These are phyloP conservation scores for Apostichopus leukothele DNA, from an alignment of 53 echinoderm and acorn worm species.

Conservation along the genomic window DNA sequence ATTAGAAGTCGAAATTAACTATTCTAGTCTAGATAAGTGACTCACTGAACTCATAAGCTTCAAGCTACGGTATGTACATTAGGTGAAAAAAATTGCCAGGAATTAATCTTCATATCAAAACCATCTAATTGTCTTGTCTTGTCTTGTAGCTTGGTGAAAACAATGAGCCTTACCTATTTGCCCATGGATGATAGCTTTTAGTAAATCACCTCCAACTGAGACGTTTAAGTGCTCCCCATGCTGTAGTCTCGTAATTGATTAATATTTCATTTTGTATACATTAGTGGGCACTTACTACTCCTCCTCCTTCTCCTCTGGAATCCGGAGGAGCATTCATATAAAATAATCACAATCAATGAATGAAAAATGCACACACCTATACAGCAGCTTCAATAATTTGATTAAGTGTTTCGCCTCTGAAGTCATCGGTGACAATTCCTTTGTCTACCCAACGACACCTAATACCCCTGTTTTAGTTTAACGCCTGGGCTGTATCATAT, in stretches of 20 bases:
- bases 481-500: not conserved
- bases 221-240: not conserved
- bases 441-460: slow-evolving; percentile 24
- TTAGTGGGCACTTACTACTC: not conserved
- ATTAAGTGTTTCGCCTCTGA: slow-evolving; percentile 4
- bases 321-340: too few relatives aligned
- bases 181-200: too few relatives aligned
- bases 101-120: too few relatives aligned
- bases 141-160: too few relatives aligned
- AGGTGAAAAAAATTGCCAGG: too few relatives aligned
- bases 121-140: too few relatives aligned
- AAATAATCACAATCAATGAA: not conserved
- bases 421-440: slow-evolving; percentile 11
- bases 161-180: too few relatives aligned
- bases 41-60: too few relatives aligned
- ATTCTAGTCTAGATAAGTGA: too few relatives aligned
- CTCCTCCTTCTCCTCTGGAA: not conserved
- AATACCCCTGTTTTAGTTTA: not conserved
- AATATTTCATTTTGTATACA: not conserved
- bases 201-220: too few relatives aligned
- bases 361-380: not conserved
- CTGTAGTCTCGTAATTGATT: not conserved
- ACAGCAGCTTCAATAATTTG: slow-evolving; percentile 16
- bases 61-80: too few relatives aligned
- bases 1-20: too few relatives aligned